Conservation (phyloP, 1,140 invertebrate genomes). For the Globodera ellingtonae region DNA sequence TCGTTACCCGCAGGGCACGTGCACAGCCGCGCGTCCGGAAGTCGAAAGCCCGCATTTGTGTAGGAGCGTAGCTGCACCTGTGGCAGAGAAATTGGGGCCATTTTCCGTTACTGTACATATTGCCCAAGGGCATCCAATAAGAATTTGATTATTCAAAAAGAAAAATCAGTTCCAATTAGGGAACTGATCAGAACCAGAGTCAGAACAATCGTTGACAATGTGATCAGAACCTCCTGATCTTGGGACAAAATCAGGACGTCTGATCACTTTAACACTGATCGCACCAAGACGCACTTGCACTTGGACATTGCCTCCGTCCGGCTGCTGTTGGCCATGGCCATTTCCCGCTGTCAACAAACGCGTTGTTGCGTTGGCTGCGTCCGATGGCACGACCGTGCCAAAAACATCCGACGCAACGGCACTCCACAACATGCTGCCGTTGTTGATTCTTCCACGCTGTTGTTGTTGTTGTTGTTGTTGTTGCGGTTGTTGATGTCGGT, state of each 20-base stretch:
- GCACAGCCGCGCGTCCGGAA: constrained; percentile 25
- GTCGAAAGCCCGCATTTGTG: constrained; percentile 21
- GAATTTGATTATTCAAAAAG: no score
- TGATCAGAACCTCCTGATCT: no score
- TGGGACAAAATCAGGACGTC: no score
- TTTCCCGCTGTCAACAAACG: neutral
- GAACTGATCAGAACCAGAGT: no score
- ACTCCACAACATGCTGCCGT: no score
- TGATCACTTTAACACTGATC: no score
- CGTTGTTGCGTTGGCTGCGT: neutral
- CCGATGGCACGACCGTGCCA: neutral
- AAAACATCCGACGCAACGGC: no score
- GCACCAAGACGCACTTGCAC: constrained; percentile 15
- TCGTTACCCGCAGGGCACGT: constrained; percentile 37
- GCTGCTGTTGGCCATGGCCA: neutral
- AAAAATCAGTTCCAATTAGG: neutral
- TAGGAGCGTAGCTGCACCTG: constrained; percentile 31
- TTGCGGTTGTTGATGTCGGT: neutral
- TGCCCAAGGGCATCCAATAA: neutral
- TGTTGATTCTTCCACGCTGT: no score
- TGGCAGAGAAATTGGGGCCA: neutral
- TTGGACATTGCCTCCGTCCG: constrained; percentile 5
- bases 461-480: neutral
- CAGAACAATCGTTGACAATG: no score
- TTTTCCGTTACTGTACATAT: neutral